These are phyloP conservation scores for Etheostoma nigrum DNA, from an alignment of 2,797 vertebrate genomes.

Conservation along the genomic window DNA sequence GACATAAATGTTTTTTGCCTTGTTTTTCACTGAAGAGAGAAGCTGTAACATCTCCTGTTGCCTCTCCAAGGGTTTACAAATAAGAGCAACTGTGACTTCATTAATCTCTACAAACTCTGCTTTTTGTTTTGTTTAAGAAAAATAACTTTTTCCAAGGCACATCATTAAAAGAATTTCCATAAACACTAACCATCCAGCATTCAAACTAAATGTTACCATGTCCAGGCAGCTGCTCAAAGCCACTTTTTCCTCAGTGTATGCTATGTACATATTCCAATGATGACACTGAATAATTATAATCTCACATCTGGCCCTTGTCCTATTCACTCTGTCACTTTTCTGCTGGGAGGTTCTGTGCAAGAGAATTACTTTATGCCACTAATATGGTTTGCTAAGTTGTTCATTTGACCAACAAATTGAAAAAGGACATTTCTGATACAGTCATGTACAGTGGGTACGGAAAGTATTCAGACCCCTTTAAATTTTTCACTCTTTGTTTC, in stretches of 20 bases:
- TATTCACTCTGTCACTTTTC: slow-evolving; percentile 44
- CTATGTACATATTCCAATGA: slow-evolving; percentile 64
- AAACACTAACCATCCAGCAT: slow-evolving; percentile 49
- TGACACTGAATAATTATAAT: slow-evolving; percentile 71
- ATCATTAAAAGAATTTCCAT: slow-evolving; percentile 74
- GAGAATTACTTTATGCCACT: slow-evolving; percentile 80
- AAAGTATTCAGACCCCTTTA: no score
- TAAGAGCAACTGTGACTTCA: slow-evolving; percentile 26
- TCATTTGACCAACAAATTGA: slow-evolving; percentile 83
- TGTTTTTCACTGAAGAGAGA: slow-evolving; percentile 17
- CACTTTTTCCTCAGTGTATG: slow-evolving; percentile 27
- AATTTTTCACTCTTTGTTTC: no score
- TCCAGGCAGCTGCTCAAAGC: slow-evolving; percentile 30
- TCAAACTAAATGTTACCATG: slow-evolving; percentile 49
- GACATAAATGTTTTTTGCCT: slow-evolving; percentile 19
- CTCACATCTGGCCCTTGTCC: slow-evolving; percentile 68
- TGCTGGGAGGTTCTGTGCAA: slow-evolving; percentile 90
- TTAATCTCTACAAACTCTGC: slow-evolving; percentile 65
- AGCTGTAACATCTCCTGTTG: slow-evolving; percentile 18
- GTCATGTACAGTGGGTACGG: no score
- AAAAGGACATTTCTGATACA: slow-evolving; percentile 84
- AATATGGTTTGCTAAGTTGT: slow-evolving; percentile 78
- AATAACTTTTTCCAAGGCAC: slow-evolving; percentile 77
- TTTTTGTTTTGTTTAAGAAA: slow-evolving; percentile 47
- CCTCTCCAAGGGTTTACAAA: slow-evolving; percentile 23